Evolutionary conservation across 2,888 invertebrate species (phyloP).

Genomic region (Apotomis turbidana): DNA sequence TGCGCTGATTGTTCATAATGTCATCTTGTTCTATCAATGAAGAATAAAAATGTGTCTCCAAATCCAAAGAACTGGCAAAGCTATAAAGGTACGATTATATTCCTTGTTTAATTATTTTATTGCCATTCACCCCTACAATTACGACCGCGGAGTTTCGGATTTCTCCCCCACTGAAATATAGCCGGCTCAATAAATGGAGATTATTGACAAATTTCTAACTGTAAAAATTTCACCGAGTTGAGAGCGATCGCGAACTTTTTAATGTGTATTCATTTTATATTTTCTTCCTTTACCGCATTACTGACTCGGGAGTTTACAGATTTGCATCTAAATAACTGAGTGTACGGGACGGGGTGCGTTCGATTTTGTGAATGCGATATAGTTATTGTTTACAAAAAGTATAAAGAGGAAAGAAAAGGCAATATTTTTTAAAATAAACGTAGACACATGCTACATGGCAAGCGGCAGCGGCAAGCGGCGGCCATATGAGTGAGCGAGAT

Average conservation of each 20-base stretch:
- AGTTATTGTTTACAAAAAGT: too few species aligned
- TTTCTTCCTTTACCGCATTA: not conserved
- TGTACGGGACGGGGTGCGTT: too few species aligned
- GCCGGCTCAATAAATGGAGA: slow-evolving; percentile 25
- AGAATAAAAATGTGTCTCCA: not conserved
- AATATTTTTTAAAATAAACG: too few species aligned
- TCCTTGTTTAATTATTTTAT: slow-evolving; percentile 7
- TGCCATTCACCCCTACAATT: slow-evolving; percentile 20
- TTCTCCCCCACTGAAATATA: slow-evolving; percentile 22
- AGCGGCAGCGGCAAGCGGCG: too few species aligned
- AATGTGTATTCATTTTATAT: not conserved
- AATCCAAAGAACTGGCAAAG: not conserved
- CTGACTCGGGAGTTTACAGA: not conserved
- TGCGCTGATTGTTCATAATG: not conserved
- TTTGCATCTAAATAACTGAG: too few species aligned
- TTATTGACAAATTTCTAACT: slow-evolving; percentile 29
- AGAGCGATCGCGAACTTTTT: slow-evolving; percentile 1
- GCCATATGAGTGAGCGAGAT: too few species aligned
- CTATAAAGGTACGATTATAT: not conserved
- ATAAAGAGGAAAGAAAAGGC: too few species aligned
- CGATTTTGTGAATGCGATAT: too few species aligned
- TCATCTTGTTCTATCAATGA: not conserved
- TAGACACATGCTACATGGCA: too few species aligned
- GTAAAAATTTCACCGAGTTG: slow-evolving; percentile 19
- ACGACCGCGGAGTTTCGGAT: slow-evolving; percentile 11